phyloP scores from a whole-genome alignment of 2,888 invertebrate species.

The Archips xylosteana region DNA sequence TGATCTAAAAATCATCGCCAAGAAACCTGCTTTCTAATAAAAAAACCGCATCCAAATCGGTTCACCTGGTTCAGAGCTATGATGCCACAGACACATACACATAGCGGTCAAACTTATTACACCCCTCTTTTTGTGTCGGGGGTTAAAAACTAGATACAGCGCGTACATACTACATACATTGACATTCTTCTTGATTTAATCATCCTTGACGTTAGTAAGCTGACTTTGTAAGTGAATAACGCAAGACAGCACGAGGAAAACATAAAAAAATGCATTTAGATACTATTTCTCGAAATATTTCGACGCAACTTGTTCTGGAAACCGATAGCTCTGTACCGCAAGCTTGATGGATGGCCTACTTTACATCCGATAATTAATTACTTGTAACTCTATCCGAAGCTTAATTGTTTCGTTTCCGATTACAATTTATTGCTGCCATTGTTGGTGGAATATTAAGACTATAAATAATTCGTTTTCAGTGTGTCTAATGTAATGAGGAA shows the following conservation, averaged over 20 bases:
- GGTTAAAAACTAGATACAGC: no score
- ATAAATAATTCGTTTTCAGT: conserved; percentile 13
- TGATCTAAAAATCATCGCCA: no score
- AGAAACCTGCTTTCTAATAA: no score
- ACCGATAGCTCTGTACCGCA: conserved; percentile 42
- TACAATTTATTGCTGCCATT: conserved; percentile 59
- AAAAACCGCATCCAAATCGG: no score
- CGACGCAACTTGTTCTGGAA: conserved; percentile 37
- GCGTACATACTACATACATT: no score
- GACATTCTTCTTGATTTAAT: no score
- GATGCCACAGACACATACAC: no score
- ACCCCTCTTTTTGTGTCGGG: no score
- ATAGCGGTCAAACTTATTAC: no score
- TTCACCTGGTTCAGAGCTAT: no score
- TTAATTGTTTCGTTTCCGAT: conserved; percentile 69
- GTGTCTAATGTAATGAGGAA: neutral
- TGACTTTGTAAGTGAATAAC: no score
- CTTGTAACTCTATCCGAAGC: conserved; percentile 61
- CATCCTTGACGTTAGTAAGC: no score
- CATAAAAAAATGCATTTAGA: neutral
- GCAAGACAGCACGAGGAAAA: neutral
- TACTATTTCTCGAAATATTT: neutral
- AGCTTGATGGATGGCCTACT: conserved; percentile 65
- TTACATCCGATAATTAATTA: conserved; percentile 69
- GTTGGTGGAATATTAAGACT: conserved; percentile 12